A percentile compares a stretch with the other conserved stretches of the same genome.
phyloP scores from a whole-genome alignment of 2,888 invertebrate genomes.

The Malthinus flaveolus region DNA sequence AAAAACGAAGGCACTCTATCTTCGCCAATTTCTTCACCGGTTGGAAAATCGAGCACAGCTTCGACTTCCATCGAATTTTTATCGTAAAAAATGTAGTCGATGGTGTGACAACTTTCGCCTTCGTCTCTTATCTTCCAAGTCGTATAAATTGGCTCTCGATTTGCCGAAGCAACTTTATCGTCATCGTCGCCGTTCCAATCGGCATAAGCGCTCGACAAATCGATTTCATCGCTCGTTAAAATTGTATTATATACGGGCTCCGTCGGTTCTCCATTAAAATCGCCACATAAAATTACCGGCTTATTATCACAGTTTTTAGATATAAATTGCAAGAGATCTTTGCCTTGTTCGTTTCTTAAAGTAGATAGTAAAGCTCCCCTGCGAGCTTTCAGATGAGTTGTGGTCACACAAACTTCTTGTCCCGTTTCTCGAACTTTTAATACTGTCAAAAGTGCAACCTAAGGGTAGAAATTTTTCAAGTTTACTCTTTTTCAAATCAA shows the following conservation, averaged over 20 bases:
- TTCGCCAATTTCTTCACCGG: slow-evolving; percentile 67
- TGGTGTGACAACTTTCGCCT: slow-evolving; percentile 72
- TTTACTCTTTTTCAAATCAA: neutral
- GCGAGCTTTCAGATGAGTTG: slow-evolving; percentile 76
- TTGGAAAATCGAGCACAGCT: slow-evolving; percentile 63
- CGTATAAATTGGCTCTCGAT: slow-evolving; percentile 69
- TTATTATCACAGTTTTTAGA: slow-evolving; percentile 54
- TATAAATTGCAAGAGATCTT: slow-evolving; percentile 65
- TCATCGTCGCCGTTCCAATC: slow-evolving; percentile 41
- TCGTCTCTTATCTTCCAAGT: slow-evolving; percentile 77
- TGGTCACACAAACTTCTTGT: slow-evolving; percentile 66
- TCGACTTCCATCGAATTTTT: slow-evolving; percentile 61
- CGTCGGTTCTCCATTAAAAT: slow-evolving; percentile 75
- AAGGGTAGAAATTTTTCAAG: slow-evolving; percentile 21
- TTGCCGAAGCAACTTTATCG: slow-evolving; percentile 38
- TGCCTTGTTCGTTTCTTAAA: slow-evolving; percentile 71
- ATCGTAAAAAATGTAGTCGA: slow-evolving; percentile 74
- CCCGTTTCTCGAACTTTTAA: slow-evolving; percentile 60
- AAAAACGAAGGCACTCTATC: slow-evolving; percentile 67
- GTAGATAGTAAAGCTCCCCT: slow-evolving; percentile 68
- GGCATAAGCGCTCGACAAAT: slow-evolving; percentile 60
- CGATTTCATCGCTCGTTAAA: slow-evolving; percentile 52
- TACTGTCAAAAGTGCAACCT: slow-evolving; percentile 65
- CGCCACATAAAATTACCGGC: slow-evolving; percentile 71
- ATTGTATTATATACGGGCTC: slow-evolving; percentile 71